phyloP scores from a whole-genome alignment of 2,113 vertebrate species.

The Tragulus kanchil region DNA sequence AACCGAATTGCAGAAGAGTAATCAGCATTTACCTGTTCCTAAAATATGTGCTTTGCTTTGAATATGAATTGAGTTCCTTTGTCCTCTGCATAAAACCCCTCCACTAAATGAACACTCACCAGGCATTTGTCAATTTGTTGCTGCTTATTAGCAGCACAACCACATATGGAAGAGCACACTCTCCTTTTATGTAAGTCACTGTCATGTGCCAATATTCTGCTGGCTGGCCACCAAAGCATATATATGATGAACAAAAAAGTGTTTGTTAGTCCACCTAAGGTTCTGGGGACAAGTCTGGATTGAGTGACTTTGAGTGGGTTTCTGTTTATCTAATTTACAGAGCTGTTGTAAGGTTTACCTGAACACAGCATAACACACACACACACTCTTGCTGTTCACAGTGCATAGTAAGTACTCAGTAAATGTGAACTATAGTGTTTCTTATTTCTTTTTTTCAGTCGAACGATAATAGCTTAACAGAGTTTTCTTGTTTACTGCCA shows the following conservation, averaged over 20 bases:
- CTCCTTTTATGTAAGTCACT: neutral
- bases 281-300: neutral
- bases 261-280: neutral
- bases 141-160: neutral
- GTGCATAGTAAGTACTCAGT: neutral
- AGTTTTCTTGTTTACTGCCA: too few relatives aligned
- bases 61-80: constrained; percentile 61
- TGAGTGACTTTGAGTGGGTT: neutral
- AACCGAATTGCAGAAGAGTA: constrained; percentile 31
- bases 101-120: neutral
- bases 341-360: neutral
- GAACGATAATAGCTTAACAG: too few relatives aligned
- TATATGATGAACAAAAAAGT: neutral
- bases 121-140: neutral
- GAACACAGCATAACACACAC: neutral
- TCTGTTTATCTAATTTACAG: neutral
- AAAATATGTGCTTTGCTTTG: constrained; percentile 47
- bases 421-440: neutral
- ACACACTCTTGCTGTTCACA: neutral
- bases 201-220: neutral
- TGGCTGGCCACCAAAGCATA: neutral
- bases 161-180: neutral
- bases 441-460: neutral
- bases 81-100: constrained; percentile 15
- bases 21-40: constrained; percentile 54